These are phyloP conservation scores for Dasysyrphus tricinctus DNA, from an alignment of 2,888 invertebrate genomes.

Conservation along the genomic window DNA sequence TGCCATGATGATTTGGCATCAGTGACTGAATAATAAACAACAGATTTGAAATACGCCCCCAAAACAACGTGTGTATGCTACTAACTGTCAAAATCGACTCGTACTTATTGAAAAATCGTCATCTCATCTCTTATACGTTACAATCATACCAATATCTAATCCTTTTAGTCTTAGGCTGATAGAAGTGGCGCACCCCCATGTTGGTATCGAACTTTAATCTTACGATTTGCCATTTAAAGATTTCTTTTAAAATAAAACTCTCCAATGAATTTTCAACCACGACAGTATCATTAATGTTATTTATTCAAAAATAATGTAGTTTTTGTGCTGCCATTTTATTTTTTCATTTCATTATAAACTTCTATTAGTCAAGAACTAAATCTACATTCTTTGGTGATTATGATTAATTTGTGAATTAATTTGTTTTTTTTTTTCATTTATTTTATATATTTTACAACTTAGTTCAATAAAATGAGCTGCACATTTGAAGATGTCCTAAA, in stretches of 20 bases:
- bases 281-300: conserved; percentile 30
- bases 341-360: conserved; percentile 9
- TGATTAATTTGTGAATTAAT: conserved; percentile 58
- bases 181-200: too few species aligned
- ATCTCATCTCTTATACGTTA: too few species aligned
- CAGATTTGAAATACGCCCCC: too few species aligned
- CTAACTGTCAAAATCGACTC: too few species aligned
- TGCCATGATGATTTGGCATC: too few species aligned
- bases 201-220: too few species aligned
- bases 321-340: conserved; percentile 54
- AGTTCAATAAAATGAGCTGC: conserved; percentile 51
- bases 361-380: conserved; percentile 52
- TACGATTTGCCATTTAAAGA: neutral
- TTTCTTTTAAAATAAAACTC: neutral
- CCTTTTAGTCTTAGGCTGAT: too few species aligned
- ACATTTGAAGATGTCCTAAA: conserved; percentile 50
- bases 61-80: too few species aligned
- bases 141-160: too few species aligned
- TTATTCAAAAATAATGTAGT: conserved; percentile 31
- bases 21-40: too few species aligned
- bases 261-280: conserved; percentile 10
- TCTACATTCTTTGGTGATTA: conserved; percentile 72
- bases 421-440: neutral
- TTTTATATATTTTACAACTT: conserved; percentile 33
- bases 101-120: too few species aligned